These are phyloP conservation scores for Centropus unirufus DNA, from an alignment of 2,113 vertebrate genomes.

Conservation along the genomic window DNA sequence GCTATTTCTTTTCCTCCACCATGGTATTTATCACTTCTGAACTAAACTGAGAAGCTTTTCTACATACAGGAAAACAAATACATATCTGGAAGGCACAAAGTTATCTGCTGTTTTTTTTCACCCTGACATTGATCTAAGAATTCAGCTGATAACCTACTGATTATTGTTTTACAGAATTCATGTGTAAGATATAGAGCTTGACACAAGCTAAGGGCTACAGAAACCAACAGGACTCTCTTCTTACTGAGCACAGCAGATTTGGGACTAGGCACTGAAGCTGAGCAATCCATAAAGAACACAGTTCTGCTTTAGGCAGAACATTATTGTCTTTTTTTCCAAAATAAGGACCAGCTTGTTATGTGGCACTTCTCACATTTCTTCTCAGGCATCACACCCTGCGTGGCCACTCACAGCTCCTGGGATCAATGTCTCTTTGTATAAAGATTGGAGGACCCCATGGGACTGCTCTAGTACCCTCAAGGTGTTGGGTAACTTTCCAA, in stretches of 20 bases:
- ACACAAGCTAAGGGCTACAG: neutral
- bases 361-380: neutral
- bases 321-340: neutral
- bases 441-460: neutral
- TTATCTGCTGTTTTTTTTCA: neutral
- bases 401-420: neutral
- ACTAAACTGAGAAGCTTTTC: neutral
- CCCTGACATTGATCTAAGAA: neutral
- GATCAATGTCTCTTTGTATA: neutral
- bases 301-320: neutral
- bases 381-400: neutral
- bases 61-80: neutral
- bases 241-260: neutral
- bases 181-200: neutral
- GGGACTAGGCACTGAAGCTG: neutral
- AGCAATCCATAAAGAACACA: neutral
- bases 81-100: neutral
- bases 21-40: neutral
- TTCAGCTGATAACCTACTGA: neutral
- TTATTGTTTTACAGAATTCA: neutral
- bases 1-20: neutral
- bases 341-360: neutral
- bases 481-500: neutral
- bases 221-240: neutral
- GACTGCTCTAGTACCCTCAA: neutral